Conservation (phyloP, 2,888 invertebrate species). For the Perizoma flavofasciatum region DNA sequence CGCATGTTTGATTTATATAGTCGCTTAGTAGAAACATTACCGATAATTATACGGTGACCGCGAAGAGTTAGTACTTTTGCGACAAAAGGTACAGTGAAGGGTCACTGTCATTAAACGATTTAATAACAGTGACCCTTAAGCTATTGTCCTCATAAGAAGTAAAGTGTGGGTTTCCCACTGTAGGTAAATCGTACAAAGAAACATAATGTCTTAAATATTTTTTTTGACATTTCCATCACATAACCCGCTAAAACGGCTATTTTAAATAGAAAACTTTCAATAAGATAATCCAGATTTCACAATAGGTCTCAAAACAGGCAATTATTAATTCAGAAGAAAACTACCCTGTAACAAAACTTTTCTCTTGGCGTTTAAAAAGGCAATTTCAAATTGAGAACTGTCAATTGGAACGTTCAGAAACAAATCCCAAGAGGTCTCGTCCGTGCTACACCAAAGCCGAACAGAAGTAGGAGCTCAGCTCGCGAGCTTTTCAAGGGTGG, state of each 20-base stretch:
- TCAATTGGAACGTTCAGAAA: slow-evolving; percentile 70
- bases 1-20: slow-evolving; percentile 83
- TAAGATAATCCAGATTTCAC: no score
- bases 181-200: no score
- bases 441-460: slow-evolving; percentile 81
- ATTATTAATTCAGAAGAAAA: slow-evolving; percentile 13
- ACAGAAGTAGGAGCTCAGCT: slow-evolving; percentile 84
- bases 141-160: no score
- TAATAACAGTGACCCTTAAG: no score
- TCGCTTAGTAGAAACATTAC: slow-evolving; percentile 84
- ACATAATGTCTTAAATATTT: no score
- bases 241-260: no score
- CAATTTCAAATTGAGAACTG: slow-evolving; percentile 73
- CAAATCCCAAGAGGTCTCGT: slow-evolving; percentile 81
- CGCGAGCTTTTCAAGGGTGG: slow-evolving; percentile 84
- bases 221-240: no score
- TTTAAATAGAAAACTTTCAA: no score
- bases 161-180: no score
- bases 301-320: slow-evolving; percentile 53
- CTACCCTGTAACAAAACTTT: slow-evolving; percentile 7
- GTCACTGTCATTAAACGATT: background rate
- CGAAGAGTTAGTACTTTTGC: slow-evolving; percentile 63
- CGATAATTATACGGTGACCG: slow-evolving; percentile 78
- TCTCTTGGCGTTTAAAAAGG: slow-evolving; percentile 45
- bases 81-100: slow-evolving; percentile 21